Percentiles rank a stretch among this genome's conserved stretches.
Evolutionary conservation across 2,113 vertebrate species (phyloP).

Genomic region (Delphinus delphis): DNA sequence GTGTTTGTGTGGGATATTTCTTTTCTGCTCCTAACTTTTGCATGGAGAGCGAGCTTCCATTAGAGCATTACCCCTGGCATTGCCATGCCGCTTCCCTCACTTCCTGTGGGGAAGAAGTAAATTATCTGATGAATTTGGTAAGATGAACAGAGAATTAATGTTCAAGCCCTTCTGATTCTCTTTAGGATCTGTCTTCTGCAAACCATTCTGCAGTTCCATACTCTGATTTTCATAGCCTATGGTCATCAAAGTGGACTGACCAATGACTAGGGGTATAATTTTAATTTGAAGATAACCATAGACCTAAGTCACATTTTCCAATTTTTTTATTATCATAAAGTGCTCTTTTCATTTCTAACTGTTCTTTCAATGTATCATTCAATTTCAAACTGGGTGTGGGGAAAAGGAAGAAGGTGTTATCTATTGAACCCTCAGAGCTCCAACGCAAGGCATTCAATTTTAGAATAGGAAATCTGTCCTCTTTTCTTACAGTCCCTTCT

Average conservation of each 20-base stretch:
- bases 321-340: background rate
- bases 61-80: background rate
- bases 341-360: background rate
- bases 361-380: background rate
- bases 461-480: background rate
- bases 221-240: background rate
- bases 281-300: background rate
- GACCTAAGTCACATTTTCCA: background rate
- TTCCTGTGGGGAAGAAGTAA: background rate
- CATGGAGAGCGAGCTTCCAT: background rate
- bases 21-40: background rate
- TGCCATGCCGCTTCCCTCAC: background rate
- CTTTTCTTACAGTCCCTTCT: background rate
- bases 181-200: background rate
- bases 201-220: background rate
- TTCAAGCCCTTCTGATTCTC: background rate
- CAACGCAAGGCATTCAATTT: background rate
- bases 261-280: background rate
- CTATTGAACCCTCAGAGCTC: background rate
- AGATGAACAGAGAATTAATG: background rate
- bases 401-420: background rate
- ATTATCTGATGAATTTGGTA: background rate
- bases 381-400: background rate
- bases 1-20: background rate
- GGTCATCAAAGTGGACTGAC: background rate